Evolutionary conservation across 2,888 invertebrate genomes (phyloP), one percentile per base, ranked within the genome.

Genomic region (Tolmerus cingulatus): DNA sequence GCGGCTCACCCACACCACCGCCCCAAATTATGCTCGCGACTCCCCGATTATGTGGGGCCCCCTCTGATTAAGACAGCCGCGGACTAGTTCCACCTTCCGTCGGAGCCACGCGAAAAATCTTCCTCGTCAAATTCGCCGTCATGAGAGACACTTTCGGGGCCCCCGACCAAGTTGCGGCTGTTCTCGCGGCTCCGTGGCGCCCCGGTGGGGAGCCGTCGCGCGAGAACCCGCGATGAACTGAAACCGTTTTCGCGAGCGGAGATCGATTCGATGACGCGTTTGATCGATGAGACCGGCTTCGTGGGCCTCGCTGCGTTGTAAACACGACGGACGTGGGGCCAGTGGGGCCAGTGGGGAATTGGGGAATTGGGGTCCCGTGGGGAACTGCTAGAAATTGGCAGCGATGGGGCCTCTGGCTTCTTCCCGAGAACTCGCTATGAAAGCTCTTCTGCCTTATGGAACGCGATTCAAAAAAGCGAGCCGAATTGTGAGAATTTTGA

Each of bases 221-320:
- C 19, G 78, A 40, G 27, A 23, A n/a, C 23, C 12, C 7, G 27
- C 9, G 23, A n/a, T 78, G 23, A 78, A 78, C 46, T 78, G 43
- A 43, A 43, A 43, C 23, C 46, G 43, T 78, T 78, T 78, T 51
- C 51, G 51, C 40, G 27, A 19, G 43, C 12, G 40, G 46, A 78
- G 51, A 51, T 51, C 79, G 30, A 79, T 79, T 79, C 51, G 79
- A 79, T 51, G 79, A 79, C 79, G 79, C 27, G 23, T 30, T 79
- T 79, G 51, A 79, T 79, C 79, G 79, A 79, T 79, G 79, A 79
- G 79, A 46, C 79, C 79, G 79, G 79, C 79, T 78, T 51, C 19
- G n/a, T 19, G 23, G 51, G 51, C n/a, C 19, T 51, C 51, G 4
- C 5, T 66, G 66, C 27, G 66, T 27, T 66, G 66, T 27, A 66